A percentile compares a stretch with the other conserved stretches of the same genome.
Evolutionary conservation across 2,113 vertebrate genomes (phyloP).

Genomic region (Cebus imitator): DNA sequence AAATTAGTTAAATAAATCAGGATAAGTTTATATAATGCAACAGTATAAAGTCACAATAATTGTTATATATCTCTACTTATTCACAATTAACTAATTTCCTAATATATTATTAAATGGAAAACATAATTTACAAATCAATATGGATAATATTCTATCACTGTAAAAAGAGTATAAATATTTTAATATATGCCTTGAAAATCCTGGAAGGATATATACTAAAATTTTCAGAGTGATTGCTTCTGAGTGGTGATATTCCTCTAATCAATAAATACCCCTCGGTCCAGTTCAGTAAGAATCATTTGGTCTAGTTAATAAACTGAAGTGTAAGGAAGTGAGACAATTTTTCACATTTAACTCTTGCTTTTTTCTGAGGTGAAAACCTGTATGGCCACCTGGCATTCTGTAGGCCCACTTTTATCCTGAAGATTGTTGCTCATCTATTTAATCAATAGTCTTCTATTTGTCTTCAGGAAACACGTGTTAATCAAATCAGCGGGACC

Average conservation of each 20-base stretch:
- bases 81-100: not conserved
- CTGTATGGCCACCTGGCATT: not conserved
- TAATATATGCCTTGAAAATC: not conserved
- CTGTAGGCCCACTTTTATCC: not conserved
- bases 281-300: not conserved
- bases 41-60: not conserved
- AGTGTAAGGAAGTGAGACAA: not conserved
- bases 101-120: not conserved
- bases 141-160: not conserved
- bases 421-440: not conserved
- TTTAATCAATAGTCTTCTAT: not conserved
- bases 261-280: not conserved
- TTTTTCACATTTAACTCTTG: not conserved
- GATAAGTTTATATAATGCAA: not conserved
- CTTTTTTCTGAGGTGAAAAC: not conserved
- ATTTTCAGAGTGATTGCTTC: not conserved
- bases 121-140: not conserved
- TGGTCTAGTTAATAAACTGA: not conserved
- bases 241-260: not conserved
- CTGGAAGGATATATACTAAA: not conserved
- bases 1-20: not conserved
- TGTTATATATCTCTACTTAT: not conserved
- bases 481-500: not conserved
- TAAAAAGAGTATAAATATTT: not conserved
- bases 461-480: not conserved